Conservation (phyloP, 2,888 invertebrate genomes). For the Cryptocheilus praepositus region DNA sequence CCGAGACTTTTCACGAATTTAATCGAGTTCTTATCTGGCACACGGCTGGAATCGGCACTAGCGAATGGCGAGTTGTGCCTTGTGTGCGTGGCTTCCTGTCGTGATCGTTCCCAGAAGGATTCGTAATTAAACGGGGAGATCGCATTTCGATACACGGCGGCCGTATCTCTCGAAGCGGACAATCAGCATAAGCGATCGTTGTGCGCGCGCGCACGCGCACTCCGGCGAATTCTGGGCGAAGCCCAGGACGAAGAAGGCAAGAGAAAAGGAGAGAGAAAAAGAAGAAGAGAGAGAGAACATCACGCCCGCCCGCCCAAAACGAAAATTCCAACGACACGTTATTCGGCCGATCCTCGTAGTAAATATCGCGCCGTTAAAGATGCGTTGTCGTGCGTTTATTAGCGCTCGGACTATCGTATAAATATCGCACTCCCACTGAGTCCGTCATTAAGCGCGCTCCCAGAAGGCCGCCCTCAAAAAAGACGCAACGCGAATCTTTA, state of each 20-base stretch:
- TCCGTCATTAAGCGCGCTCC: no score
- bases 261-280: no score
- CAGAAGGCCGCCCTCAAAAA: no score
- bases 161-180: constrained; percentile 50
- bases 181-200: constrained; percentile 36
- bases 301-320: constrained; percentile 22
- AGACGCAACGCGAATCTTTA: constrained; percentile 15
- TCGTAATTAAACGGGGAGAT: constrained; percentile 59
- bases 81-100: constrained; percentile 27
- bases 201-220: constrained; percentile 11
- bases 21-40: constrained; percentile 13
- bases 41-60: constrained; percentile 22
- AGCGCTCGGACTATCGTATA: constrained; percentile 19
- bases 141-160: constrained; percentile 53
- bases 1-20: constrained; percentile 13
- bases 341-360: constrained; percentile 29
- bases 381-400: neutral
- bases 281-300: neutral
- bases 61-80: constrained; percentile 8
- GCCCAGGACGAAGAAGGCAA: constrained; percentile 7
- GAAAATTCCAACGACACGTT: constrained; percentile 40
- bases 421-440: neutral
- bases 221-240: constrained; percentile 38
- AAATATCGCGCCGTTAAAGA: constrained; percentile 37
- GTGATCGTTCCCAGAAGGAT: constrained; percentile 59